Evolutionary conservation across 2,797 vertebrate genomes (phyloP).

Genomic region (Orientallactaga sibirica): DNA sequence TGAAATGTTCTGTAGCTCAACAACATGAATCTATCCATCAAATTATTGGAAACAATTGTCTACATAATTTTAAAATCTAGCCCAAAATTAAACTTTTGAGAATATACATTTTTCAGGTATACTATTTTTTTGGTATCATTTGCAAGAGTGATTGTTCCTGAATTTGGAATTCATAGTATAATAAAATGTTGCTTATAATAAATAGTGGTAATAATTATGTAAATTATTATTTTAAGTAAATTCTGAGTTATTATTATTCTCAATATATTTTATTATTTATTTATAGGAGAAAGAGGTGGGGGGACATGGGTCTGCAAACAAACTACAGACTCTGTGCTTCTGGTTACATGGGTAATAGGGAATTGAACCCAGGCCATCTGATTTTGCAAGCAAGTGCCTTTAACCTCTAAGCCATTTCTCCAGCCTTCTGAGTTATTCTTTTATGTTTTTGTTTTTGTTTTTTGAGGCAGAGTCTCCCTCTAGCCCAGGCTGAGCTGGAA

Average conservation of each 20-base stretch:
- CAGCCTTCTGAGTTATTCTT: background rate
- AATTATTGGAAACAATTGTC: slow-evolving; percentile 20
- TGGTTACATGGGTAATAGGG: too few relatives aligned
- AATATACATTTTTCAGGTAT: background rate
- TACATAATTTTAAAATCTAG: slow-evolving; percentile 30
- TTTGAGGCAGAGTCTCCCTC: too few relatives aligned
- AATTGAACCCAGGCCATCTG: too few relatives aligned
- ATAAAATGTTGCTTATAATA: background rate
- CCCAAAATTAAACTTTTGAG: background rate
- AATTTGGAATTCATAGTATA: background rate
- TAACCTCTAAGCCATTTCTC: too few relatives aligned
- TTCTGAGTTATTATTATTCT: background rate
- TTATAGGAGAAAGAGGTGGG: too few relatives aligned
- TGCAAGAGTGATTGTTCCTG: background rate
- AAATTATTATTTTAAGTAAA: slow-evolving; percentile 22
- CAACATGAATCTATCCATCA: background rate
- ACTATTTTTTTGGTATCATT: background rate
- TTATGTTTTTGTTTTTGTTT: too few relatives aligned
- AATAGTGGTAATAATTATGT: background rate
- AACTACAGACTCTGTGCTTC: too few relatives aligned
- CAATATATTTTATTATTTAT: too few relatives aligned
- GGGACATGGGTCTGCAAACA: too few relatives aligned
- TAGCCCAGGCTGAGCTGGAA: too few relatives aligned
- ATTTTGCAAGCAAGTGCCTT: too few relatives aligned
- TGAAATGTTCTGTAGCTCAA: background rate